Conservation (phyloP, 2,797 vertebrate genomes). For the Dallia pectoralis region DNA sequence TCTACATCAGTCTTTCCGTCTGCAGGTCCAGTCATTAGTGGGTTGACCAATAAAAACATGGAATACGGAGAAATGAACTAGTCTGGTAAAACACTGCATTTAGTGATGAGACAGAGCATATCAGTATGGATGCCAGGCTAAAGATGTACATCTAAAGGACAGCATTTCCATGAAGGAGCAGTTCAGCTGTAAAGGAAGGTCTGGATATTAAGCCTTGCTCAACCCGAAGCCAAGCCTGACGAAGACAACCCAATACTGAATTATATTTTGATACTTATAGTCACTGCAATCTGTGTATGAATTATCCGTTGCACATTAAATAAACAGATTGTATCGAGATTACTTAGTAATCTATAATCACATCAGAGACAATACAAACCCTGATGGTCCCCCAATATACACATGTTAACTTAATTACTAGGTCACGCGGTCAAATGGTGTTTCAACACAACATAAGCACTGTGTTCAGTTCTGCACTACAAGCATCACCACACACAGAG, state of each 20-base stretch:
- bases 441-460: background rate
- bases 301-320: constrained; percentile 35
- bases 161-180: constrained; percentile 38
- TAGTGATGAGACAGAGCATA: background rate
- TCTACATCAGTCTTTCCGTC: constrained; percentile 72
- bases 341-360: background rate
- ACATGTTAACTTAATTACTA: background rate
- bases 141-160: constrained; percentile 12
- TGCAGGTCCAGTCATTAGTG: constrained; percentile 54
- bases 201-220: constrained; percentile 35
- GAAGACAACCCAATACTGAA: constrained; percentile 42
- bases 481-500: background rate
- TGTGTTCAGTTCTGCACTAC: background rate
- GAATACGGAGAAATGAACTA: constrained; percentile 25
- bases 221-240: constrained; percentile 39
- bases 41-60: constrained; percentile 32
- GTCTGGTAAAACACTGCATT: background rate
- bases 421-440: background rate
- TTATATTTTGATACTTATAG: constrained; percentile 12
- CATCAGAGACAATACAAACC: constrained; percentile 7
- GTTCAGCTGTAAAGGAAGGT: constrained; percentile 14
- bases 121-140: background rate
- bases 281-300: constrained; percentile 44
- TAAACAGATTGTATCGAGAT: background rate
- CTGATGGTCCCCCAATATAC: background rate